phyloP scores from a whole-genome alignment of 1,140 invertebrate genomes.

The Schlechtendalia chinensis region DNA sequence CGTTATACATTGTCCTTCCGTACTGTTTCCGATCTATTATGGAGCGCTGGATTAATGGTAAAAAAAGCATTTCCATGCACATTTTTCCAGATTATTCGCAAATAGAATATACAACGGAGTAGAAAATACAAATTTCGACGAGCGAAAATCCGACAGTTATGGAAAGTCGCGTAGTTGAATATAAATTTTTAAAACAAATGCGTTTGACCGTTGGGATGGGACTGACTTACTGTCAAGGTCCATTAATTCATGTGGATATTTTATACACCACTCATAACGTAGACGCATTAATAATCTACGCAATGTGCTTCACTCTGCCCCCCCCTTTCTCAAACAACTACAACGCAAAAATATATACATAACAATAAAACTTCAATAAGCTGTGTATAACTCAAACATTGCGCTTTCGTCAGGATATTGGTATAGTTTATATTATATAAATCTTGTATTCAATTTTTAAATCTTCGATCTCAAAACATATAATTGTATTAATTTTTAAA shows the following conservation, averaged over 20 bases:
- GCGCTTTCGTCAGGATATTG: no score
- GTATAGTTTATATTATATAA: no score
- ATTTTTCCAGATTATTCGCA: constrained; percentile 5
- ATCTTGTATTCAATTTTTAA: no score
- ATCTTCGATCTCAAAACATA: no score
- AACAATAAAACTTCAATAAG: no score
- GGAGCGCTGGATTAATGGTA: not conserved
- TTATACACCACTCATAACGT: not conserved
- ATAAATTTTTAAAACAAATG: constrained; percentile 12
- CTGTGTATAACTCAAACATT: no score
- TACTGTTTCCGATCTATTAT: not conserved
- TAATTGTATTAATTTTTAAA: no score
- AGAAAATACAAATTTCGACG: not conserved
- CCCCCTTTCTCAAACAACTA: no score
- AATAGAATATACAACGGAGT: not conserved
- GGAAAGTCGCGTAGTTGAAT: not conserved
- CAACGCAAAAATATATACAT: no score
- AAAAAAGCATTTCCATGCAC: not conserved
- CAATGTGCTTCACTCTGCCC: no score
- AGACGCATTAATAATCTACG: not conserved
- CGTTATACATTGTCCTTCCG: not conserved
- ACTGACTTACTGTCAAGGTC: not conserved
- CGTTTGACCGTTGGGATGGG: not conserved
- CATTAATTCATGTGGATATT: not conserved
- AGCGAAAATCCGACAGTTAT: constrained; percentile 8